A percentile compares a stretch with the other conserved stretches of the same genome.
These are phyloP conservation scores for Neosilurus mollespiculum DNA, from an alignment of 2,797 vertebrate genomes.

Conservation along the genomic window DNA sequence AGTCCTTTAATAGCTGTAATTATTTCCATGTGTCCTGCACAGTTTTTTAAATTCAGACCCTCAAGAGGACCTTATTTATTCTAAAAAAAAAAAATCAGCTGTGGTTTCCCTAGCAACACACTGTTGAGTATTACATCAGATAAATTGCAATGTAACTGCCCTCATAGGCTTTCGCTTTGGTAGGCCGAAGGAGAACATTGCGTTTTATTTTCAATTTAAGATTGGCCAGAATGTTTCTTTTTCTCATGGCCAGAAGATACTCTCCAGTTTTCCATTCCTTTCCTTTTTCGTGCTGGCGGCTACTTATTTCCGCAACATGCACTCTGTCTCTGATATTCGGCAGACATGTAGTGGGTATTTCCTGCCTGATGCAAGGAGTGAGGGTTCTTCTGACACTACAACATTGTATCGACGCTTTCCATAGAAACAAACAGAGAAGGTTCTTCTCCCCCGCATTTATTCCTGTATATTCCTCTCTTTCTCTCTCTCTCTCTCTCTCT, in stretches of 20 bases:
- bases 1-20: constrained; percentile 36
- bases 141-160: constrained; percentile 31
- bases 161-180: constrained; percentile 25
- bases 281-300: constrained; percentile 17
- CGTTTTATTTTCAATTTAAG: constrained; percentile 6
- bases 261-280: constrained; percentile 16
- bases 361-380: constrained; percentile 36
- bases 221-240: constrained; percentile 20
- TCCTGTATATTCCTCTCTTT: neutral
- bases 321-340: neutral
- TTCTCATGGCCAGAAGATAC: constrained; percentile 24
- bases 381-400: constrained; percentile 54
- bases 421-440: constrained; percentile 57
- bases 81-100: constrained; percentile 22
- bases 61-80: constrained; percentile 28
- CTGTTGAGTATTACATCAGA: constrained; percentile 44
- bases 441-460: neutral
- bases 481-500: neutral
- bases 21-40: constrained; percentile 41
- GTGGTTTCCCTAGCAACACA: constrained; percentile 50
- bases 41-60: constrained; percentile 27
- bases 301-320: neutral
- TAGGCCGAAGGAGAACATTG: constrained; percentile 13
- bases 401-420: constrained; percentile 61
- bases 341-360: constrained; percentile 39